Evolutionary conservation across 2,888 invertebrate species (phyloP), one percentile per base, ranked within the genome.

Genomic region (Andrena chrysosceles): DNA sequence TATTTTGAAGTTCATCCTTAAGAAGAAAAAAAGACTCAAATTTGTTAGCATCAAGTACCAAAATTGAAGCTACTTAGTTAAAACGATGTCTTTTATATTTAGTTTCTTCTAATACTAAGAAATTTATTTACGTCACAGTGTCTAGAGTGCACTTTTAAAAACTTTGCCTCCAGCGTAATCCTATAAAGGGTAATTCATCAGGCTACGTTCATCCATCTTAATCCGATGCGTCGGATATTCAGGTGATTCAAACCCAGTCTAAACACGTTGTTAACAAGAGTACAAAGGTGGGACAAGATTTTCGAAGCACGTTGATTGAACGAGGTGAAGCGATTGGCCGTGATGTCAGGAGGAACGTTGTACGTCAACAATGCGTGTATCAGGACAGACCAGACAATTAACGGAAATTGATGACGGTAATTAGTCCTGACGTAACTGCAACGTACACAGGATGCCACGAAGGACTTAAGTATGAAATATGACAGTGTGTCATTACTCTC

Each of bases 341-440:
- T 69, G 60, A 69, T 49, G 75, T 71, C 68, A 60, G 59, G 63
- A 16, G 31, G 62, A 62, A 71, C 20, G 16, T 20, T 63, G 29
- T n/a, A 26, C 56, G 68, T 56, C 54, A 42, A 42, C 33, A 29
- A 49, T 69, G 64, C 70, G 63, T 70, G 20, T 64, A 35, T 73
- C 42, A 33, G 56, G 8, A 29, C 48, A 42, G 31, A 10, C 26
- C 49, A 48, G 10, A 72, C 75, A 64, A 69, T 60, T 59, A 29
- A 31, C 26, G 56, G 66, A 76, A 70, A 63, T 70, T 70, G 70
- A 74, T 68, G 63, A 52, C 52, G 68, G 59, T 85, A 85, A 85
- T 83, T 85, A 85, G 64, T 83, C 71, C 77, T 68, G 74, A 80
- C 80, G 60, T 81, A 71, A 33, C 56, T 26, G 23, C 66, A 66